Evolutionary conservation across 2,888 invertebrate species (phyloP), one percentile per base, ranked within the genome.

Genomic region (Lasioglossum malachurum): DNA sequence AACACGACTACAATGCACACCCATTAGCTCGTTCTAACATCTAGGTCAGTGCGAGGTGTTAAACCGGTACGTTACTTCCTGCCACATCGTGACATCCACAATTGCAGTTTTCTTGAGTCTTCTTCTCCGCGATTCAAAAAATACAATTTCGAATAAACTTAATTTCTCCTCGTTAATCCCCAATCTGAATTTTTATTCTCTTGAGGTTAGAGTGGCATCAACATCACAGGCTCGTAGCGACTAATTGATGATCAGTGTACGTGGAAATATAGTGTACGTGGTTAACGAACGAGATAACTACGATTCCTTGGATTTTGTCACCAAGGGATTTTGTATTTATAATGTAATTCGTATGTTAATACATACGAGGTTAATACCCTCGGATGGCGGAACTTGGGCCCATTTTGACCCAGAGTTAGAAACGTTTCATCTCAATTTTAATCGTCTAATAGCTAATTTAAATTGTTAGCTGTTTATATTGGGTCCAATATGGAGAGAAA

Each of bases 31-130:
- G 89, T 91, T 89, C 89, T 76, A 89, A 89, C 90, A 92, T 91
- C 92, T 92, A 89, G 92, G 92, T 92, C 92, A 92, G 91, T 82
- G 86, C 90, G 90, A 91, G 87, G 90, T 88, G 87, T 89, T 92
- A 87, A 89, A 88, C 87, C 86, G 83, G 87, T 87, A 83, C 84
- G 46, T 82, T 78, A 83, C 78, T 88, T 88, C 88, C 87, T 86
- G 81, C 35, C 74, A 46, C 69, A 44, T 82, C 78, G 71, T 64
- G 57, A 74, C 82, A 77, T 87, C 77, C 79, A 78, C 60, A 19
- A 60, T 73, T 72, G 5, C 57, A 71, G 46, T 83, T 67, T 60
- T 53, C 53, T 53, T 4, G 10, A n/a, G 53, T 16, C 74, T 72
- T 49, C 0, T 35, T 64, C 73, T 67, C 35, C 19, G 1, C 57